Percentiles rank a stretch among this genome's conserved stretches.
Evolutionary conservation across 2,113 vertebrate species (phyloP).

Genomic region (Engystomops pustulosus): DNA sequence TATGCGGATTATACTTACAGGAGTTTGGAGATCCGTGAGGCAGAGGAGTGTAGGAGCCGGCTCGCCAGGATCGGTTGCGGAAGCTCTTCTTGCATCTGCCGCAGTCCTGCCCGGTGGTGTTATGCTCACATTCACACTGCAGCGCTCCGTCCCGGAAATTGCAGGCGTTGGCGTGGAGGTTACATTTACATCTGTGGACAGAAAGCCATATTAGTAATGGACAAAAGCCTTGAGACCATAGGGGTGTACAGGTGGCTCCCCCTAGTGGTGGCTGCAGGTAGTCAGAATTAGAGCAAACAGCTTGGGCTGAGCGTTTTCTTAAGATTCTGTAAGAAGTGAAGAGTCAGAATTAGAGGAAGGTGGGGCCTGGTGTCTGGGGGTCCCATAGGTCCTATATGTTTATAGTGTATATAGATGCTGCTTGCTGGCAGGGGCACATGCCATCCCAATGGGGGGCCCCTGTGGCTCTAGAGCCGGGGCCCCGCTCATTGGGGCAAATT

Average conservation of each 20-base stretch:
- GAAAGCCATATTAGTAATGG: too few relatives aligned
- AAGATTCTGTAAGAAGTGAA: too few relatives aligned
- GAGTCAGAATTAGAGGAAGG: too few relatives aligned
- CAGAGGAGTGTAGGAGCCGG: constrained; percentile 92
- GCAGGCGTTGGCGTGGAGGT: constrained; percentile 94
- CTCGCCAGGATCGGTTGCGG: constrained; percentile 92
- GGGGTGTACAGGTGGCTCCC: not conserved
- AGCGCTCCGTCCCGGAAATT: constrained; percentile 88
- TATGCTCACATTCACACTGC: constrained; percentile 97
- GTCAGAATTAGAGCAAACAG: too few relatives aligned
- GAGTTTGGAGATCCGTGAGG: constrained; percentile 92
- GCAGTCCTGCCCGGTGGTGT: constrained; percentile 97
- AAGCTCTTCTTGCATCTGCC: constrained; percentile 94
- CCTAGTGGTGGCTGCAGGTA: not conserved
- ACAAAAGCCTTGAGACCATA: too few relatives aligned
- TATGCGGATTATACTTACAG: constrained; percentile 78
- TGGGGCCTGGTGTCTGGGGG: not conserved
- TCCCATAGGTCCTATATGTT: not conserved
- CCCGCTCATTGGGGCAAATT: too few relatives aligned
- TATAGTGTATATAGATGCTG: not conserved
- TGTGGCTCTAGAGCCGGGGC: not conserved
- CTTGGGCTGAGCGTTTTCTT: too few relatives aligned
- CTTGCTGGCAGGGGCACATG: not conserved
- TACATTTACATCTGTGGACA: constrained; percentile 91
- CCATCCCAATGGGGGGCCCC: not conserved